Conservation (phyloP, 2,113 vertebrate genomes). For the Gorsachius goisagi region DNA sequence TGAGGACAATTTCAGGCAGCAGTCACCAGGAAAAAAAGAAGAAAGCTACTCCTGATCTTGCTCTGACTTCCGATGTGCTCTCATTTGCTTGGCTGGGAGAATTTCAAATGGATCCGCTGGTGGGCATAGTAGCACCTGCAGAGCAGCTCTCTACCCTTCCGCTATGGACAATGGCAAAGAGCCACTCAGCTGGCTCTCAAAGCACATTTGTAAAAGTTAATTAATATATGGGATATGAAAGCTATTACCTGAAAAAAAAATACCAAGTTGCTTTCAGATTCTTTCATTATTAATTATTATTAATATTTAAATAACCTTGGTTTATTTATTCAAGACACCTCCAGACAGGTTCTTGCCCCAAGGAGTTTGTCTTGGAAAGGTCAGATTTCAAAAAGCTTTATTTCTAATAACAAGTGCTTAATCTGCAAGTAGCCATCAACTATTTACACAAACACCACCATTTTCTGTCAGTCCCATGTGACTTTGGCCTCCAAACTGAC, state of each 20-base stretch:
- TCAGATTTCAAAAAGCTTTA: conserved; percentile 2
- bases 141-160: neutral
- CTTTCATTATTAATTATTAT: conserved; percentile 41
- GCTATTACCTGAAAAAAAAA: neutral
- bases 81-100: neutral
- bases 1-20: neutral
- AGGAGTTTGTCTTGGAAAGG: neutral
- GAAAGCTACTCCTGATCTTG: neutral
- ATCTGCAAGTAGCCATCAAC: conserved; percentile 7
- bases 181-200: neutral
- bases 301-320: conserved; percentile 24
- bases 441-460: neutral
- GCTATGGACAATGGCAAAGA: neutral
- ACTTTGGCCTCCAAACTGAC: conserved; percentile 1
- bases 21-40: neutral
- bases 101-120: neutral
- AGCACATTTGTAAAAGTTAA: neutral
- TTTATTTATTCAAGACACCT: conserved; percentile 3
- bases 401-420: conserved; percentile 9
- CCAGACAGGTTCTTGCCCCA: neutral
- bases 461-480: neutral
- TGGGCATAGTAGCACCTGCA: neutral
- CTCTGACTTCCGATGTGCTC: neutral
- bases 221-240: conserved; percentile 28
- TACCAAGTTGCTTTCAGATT: neutral